phyloP scores from a whole-genome alignment of 2,113 vertebrate genomes.

The Channa argus region DNA sequence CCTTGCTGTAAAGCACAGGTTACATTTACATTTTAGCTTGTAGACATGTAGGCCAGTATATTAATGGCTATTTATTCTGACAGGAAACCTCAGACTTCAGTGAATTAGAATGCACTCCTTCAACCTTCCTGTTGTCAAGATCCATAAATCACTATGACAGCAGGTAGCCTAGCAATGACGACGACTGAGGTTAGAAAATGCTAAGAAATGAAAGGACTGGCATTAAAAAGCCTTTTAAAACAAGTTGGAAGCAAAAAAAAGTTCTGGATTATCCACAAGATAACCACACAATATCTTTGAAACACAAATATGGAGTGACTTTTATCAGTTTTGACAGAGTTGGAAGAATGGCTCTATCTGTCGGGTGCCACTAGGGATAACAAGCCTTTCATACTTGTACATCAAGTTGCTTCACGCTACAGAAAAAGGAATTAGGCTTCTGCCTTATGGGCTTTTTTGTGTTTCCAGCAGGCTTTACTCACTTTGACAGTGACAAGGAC shows the following conservation, averaged over 20 bases:
- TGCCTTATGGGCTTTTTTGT: slow-evolving; percentile 62
- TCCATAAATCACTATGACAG: slow-evolving; percentile 59
- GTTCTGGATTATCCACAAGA: slow-evolving; percentile 13
- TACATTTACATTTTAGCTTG: slow-evolving; percentile 32
- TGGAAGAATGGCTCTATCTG: slow-evolving; percentile 28
- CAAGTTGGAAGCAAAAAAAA: not conserved
- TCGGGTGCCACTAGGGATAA: slow-evolving; percentile 58
- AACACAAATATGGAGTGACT: slow-evolving; percentile 32
- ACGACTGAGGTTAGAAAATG: slow-evolving; percentile 40
- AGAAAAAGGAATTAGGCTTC: slow-evolving; percentile 52
- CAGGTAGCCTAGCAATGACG: slow-evolving; percentile 48
- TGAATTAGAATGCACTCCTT: slow-evolving; percentile 62
- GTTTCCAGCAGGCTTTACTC: slow-evolving; percentile 47
- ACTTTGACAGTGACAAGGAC: slow-evolving; percentile 62
- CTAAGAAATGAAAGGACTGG: slow-evolving; percentile 6
- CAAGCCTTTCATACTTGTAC: slow-evolving; percentile 54
- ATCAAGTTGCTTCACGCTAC: slow-evolving; percentile 55
- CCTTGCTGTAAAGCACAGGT: not conserved
- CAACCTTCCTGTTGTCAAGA: slow-evolving; percentile 47
- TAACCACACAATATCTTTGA: slow-evolving; percentile 1
- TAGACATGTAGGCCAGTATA: not conserved
- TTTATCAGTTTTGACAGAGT: slow-evolving; percentile 48
- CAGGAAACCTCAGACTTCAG: slow-evolving; percentile 28
- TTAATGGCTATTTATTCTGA: slow-evolving; percentile 34
- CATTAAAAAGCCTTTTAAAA: slow-evolving; percentile 11